Base-by-base conservation (phyloP, 2,888 invertebrate genomes). In the Zhengitettix transpicula region DNA sequence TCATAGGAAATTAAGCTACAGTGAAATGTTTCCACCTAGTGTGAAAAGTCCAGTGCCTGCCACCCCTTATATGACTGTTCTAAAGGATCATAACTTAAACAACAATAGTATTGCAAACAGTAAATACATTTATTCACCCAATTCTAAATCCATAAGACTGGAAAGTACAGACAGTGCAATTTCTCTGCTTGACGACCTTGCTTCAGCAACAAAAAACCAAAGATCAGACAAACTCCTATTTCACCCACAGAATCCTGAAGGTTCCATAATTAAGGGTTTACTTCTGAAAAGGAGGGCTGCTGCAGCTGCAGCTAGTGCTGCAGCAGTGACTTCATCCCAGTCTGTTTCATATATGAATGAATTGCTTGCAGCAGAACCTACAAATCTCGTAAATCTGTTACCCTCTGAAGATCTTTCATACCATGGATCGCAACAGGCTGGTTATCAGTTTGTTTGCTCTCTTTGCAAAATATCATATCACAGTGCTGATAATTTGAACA, bases 401-500 rank as follows among this genome's bases (percentile, higher is more conserved):
- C 28, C 28, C 28, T n/a, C 12, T 12, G 47, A 47, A 14, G 47
- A 42, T 44, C 53, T 17, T 44, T 14, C 9, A n/a, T 53, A 40
- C 15, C 55, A 41, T 2, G 28, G 28, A 28, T 28, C 28, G 7
- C 28, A 28, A 28, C 28, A 28, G 28, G 28, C 28, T 28, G 41
- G 44, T 64, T 77, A 80, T 7, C 76, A 84, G 63, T 85, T 82
- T 71, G 78, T 83, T 51, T 92, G 92, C 69, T 82, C 83, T 0
- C 75, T 85, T 58, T 93, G 92, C 71, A 83, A 84, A 68, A 85
- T 85, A 69, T 81, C 85, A 41, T 92, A 87, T 69, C 81, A 85
- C 69, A 88, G 85, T 66, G 83, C 85, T 51, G 89, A 90, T 64
- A 89, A 88, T 69, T 75, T 91, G 65, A 87, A 88, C 70, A 78